phyloP scores from a whole-genome alignment of 2,113 vertebrate species.

The Mustela nigripes region DNA sequence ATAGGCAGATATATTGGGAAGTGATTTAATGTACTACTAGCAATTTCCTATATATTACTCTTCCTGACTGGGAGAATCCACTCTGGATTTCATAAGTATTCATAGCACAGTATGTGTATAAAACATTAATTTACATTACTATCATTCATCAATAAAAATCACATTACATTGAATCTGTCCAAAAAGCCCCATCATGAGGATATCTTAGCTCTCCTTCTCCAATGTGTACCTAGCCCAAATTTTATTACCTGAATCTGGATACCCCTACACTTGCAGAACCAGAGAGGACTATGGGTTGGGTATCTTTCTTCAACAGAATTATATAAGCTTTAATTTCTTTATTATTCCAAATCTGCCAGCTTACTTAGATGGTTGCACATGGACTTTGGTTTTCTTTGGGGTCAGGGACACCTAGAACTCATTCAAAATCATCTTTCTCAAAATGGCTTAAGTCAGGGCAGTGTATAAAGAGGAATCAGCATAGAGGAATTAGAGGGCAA shows the following conservation, averaged over 20 bases:
- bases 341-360: background rate
- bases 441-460: background rate
- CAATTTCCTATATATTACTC: background rate
- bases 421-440: background rate
- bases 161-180: background rate
- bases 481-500: background rate
- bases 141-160: background rate
- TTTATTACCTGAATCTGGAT: background rate
- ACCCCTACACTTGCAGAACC: background rate
- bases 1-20: background rate
- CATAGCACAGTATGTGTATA: background rate
- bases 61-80: background rate
- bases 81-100: background rate
- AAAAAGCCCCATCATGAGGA: background rate
- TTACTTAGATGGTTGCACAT: fast-evolving
- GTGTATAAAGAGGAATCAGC: background rate
- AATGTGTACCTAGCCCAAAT: background rate
- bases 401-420: background rate
- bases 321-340: background rate
- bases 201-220: background rate
- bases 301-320: background rate
- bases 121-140: background rate
- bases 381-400: background rate
- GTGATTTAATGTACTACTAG: background rate
- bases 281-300: background rate